Evolutionary conservation across 2,113 vertebrate species (phyloP), one percentile per base, ranked within the genome.

Genomic region (Athene cunicularia): DNA sequence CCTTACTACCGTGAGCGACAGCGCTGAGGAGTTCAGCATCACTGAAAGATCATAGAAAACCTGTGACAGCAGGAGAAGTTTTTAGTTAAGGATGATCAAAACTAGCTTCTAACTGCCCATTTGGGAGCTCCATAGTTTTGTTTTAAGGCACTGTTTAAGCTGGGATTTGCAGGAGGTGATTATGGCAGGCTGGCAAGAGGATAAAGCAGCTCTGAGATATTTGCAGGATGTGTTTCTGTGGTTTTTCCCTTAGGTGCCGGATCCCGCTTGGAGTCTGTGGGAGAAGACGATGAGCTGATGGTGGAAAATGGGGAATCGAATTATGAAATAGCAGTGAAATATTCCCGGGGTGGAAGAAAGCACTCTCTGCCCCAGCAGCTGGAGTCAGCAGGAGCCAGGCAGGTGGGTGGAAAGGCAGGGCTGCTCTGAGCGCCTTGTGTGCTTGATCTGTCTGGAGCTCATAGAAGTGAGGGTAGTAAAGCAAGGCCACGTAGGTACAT

Each of bases 281-380:
- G 99, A 45, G 99, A 99, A 96, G 99, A 99, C 2, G 99, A 99
- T 13, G 99, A 99, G 87, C 98, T 99, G 93, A 98, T 98, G 17
- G 98, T 99, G 91, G 98, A 98, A 94, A 99, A 99, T 0, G 98
- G 98, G 16, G 98, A 98, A 64, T 96, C 98, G 1, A 96, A 96
- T 94, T 96, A 96, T 0, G 98, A 99, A 58, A 97, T 96, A 86
- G 90, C 96, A 1, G 98, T 99, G 86, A 99, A 99, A 87, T 98
- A 98, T 55, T 97, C 98, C 41, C 96, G 98, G 2, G 98, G 99
- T 45, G 98, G 98, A 85, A 98, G 99, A 33, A 99, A 99, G 90
- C 99, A 99, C 96, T 99, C 99, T 35, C 98, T 99, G 49, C 99
- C 99, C 28, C 99, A 99, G 88, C 99, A 99, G 63, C 98, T 99